Conservation (phyloP, 1,140 invertebrate genomes). For the Araneus ventricosus region DNA sequence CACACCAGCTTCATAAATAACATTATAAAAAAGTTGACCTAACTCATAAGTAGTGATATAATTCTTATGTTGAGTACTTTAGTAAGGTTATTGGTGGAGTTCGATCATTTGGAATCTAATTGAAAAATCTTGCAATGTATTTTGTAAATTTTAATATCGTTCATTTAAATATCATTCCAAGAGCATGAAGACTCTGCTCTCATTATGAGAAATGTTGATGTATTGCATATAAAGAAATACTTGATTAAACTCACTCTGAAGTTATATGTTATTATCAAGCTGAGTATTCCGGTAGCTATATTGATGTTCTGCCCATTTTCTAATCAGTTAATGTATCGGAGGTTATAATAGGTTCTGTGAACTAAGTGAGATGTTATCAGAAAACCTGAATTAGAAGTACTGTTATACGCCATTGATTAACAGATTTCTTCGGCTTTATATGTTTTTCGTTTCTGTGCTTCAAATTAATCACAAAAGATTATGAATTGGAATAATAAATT, state of each 20-base stretch:
- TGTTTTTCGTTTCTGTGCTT: neutral
- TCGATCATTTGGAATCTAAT: too few species aligned
- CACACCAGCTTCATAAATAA: too few species aligned
- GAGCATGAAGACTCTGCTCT: too few species aligned
- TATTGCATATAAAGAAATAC: neutral
- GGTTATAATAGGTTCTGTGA: neutral
- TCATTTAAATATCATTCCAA: too few species aligned
- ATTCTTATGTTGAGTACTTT: too few species aligned
- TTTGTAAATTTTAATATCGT: too few species aligned
- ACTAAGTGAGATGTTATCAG: neutral
- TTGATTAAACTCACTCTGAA: neutral
- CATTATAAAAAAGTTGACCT: too few species aligned
- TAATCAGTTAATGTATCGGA: slow-evolving; percentile 14
- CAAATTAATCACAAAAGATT: neutral
- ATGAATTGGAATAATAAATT: neutral
- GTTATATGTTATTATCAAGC: neutral
- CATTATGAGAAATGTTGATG: neutral
- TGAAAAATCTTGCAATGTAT: too few species aligned
- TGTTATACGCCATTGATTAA: neutral
- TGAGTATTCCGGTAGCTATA: neutral
- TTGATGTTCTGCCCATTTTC: neutral
- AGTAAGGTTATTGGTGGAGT: too few species aligned
- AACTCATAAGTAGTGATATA: too few species aligned
- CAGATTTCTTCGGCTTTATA: neutral
- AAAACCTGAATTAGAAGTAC: neutral